Conservation (phyloP, 1,140 invertebrate genomes). For the Megathymus violae region DNA sequence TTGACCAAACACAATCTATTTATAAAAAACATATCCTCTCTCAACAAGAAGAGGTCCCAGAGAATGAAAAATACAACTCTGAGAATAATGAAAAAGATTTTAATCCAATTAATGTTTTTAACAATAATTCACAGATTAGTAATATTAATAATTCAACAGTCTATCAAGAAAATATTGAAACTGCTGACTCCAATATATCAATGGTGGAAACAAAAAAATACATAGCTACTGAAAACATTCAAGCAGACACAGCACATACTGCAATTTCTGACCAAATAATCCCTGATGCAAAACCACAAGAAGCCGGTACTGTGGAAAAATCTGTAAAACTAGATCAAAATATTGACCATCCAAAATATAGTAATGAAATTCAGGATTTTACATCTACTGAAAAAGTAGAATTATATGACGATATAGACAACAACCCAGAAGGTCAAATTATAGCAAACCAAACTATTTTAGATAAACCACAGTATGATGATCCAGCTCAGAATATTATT, state of each 20-base stretch:
- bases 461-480: slow-evolving; percentile 5
- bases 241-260: neutral
- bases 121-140: slow-evolving; percentile 17
- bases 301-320: neutral
- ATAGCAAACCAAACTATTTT: slow-evolving; percentile 10
- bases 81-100: slow-evolving; percentile 17
- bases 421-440: neutral
- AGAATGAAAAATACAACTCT: slow-evolving; percentile 27
- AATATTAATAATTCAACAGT: neutral
- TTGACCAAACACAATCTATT: neutral
- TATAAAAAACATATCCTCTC: neutral
- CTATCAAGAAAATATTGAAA: neutral
- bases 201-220: neutral
- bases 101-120: slow-evolving; percentile 5
- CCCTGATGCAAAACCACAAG: neutral
- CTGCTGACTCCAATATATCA: neutral
- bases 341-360: neutral
- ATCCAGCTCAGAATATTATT: slow-evolving; percentile 13
- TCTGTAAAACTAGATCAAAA: neutral
- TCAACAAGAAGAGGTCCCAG: slow-evolving; percentile 13
- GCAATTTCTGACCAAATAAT: neutral
- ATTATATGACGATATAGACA: neutral
- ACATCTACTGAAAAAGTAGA: neutral
- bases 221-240: neutral
- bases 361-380: neutral